A percentile compares a stretch with the other conserved stretches of the same genome.
These are phyloP conservation scores for Ophioderma brevispina DNA, from an alignment of 35 echinoderm and acorn worm genomes.

Conservation along the genomic window DNA sequence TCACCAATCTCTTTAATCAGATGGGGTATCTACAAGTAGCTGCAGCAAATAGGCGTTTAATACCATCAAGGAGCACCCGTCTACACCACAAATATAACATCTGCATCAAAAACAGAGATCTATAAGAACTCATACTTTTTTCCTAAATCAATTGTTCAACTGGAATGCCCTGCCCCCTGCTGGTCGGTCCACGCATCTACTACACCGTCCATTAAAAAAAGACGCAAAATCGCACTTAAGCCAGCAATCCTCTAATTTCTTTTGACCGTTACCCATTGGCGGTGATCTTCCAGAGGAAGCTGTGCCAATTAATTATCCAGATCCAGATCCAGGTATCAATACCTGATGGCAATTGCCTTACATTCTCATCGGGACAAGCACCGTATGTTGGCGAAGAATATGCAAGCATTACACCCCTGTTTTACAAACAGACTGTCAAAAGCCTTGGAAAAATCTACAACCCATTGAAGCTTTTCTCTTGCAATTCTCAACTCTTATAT, in stretches of 20 bases:
- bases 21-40: background rate
- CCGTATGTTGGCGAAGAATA: no score
- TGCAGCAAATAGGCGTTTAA: background rate
- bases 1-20: background rate
- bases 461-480: no score
- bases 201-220: background rate
- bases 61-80: background rate
- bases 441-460: no score
- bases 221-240: background rate
- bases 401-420: no score
- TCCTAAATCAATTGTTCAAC: background rate
- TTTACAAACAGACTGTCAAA: no score
- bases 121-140: background rate
- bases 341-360: no score
- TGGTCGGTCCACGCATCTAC: background rate
- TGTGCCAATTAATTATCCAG: background rate
- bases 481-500: no score
- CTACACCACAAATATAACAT: background rate
- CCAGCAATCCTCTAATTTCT: background rate
- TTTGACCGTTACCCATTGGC: background rate
- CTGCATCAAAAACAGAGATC: background rate
- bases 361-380: no score
- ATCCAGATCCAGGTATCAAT: background rate
- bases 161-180: background rate
- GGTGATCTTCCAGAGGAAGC: background rate